A percentile compares a stretch with the other conserved stretches of the same genome.
Conservation (phyloP, 2,888 invertebrate species). For the Tachina lurida region DNA sequence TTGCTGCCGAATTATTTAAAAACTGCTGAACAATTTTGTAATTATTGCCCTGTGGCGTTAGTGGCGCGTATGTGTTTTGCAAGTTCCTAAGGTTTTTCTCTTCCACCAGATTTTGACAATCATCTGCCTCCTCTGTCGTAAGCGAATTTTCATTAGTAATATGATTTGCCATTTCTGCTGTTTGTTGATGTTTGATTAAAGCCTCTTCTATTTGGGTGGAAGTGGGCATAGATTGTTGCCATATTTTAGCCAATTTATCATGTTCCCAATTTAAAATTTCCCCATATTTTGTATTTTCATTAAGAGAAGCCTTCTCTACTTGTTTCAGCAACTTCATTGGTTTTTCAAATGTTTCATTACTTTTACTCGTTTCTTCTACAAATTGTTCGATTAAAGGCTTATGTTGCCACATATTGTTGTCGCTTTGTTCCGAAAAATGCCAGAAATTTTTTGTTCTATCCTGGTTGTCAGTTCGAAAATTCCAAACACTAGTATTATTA, state of each 20-base stretch:
- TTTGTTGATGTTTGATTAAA: slow-evolving; percentile 14
- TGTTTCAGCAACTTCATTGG: slow-evolving; percentile 75
- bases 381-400: slow-evolving; percentile 23
- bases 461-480: neutral
- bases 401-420: slow-evolving; percentile 71
- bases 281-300: slow-evolving; percentile 59
- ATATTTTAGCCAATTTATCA: slow-evolving; percentile 78
- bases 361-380: slow-evolving; percentile 83
- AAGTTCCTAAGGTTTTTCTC: slow-evolving; percentile 55
- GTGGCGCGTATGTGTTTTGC: slow-evolving; percentile 18
- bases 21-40: slow-evolving; percentile 73
- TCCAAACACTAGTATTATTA: slow-evolving; percentile 29
- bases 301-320: slow-evolving; percentile 55
- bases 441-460: slow-evolving; percentile 57
- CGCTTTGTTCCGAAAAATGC: slow-evolving; percentile 61
- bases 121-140: neutral
- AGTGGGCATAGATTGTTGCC: slow-evolving; percentile 70
- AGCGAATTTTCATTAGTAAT: slow-evolving; percentile 9
- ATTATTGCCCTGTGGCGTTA: slow-evolving; percentile 21
- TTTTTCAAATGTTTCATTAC: slow-evolving; percentile 83
- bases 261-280: slow-evolving; percentile 77
- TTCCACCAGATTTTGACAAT: slow-evolving; percentile 29
- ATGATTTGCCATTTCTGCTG: slow-evolving; percentile 24
- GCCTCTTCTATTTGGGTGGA: slow-evolving; percentile 4
- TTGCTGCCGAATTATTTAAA: slow-evolving; percentile 68